Evolutionary conservation across 2,113 vertebrate genomes (phyloP).

Genomic region (Enhydra lutris): DNA sequence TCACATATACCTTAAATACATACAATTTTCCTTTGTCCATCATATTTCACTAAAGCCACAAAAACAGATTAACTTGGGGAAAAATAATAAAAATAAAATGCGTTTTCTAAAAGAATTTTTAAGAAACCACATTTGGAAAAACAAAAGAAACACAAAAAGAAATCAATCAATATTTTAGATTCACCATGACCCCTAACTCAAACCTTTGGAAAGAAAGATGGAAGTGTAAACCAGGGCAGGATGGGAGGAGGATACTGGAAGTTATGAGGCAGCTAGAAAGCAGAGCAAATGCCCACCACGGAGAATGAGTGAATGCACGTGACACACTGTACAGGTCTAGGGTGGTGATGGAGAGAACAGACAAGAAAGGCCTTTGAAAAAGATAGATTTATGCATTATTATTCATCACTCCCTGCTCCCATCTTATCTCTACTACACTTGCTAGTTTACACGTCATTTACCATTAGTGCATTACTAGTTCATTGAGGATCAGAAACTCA

Average conservation of each 20-base stretch:
- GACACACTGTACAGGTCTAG: rapidly evolving
- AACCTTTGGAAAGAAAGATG: background rate
- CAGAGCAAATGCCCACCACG: too few relatives aligned
- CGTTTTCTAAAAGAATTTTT: background rate
- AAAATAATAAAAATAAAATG: background rate
- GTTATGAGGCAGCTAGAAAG: background rate
- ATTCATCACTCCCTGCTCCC: background rate
- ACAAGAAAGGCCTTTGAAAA: background rate
- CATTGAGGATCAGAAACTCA: background rate
- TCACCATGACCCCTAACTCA: background rate
- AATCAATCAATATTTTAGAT: background rate
- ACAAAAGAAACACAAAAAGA: background rate
- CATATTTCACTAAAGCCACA: background rate
- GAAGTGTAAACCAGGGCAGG: background rate
- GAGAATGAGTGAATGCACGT: background rate
- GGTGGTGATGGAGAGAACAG: background rate
- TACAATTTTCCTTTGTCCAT: background rate
- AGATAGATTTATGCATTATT: background rate
- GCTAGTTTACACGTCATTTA: background rate
- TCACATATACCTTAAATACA: background rate
- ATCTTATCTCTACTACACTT: background rate
- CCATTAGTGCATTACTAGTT: background rate
- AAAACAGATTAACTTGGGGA: background rate
- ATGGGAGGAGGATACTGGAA: background rate
- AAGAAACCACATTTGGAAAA: background rate